These are phyloP conservation scores for Sprattus sprattus DNA, from an alignment of 2,113 vertebrate genomes.

Conservation along the genomic window DNA sequence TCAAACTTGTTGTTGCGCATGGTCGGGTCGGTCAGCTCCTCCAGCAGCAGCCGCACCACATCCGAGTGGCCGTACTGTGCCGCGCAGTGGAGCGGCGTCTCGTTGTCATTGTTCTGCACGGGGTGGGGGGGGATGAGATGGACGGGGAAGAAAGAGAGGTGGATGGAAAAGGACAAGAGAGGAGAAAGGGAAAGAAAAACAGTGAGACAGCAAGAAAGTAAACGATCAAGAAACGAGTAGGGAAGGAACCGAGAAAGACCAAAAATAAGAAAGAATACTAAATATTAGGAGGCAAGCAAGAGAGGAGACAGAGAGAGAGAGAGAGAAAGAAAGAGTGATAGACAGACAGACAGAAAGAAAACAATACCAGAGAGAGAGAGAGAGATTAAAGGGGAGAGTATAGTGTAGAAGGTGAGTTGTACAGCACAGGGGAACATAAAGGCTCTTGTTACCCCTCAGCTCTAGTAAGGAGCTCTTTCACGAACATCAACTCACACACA, in stretches of 20 bases:
- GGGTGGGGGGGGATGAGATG: not conserved
- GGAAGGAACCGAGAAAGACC: constrained; percentile 17
- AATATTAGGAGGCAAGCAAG: constrained; percentile 8
- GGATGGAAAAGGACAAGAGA: not conserved
- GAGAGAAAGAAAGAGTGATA: constrained; percentile 18
- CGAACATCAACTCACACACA: not conserved
- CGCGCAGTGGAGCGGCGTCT: constrained; percentile 94
- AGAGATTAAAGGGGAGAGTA: not conserved
- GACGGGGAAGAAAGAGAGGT: not conserved
- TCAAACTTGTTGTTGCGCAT: constrained; percentile 98
- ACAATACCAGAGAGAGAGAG: constrained; percentile 34
- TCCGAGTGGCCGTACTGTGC: constrained; percentile 93
- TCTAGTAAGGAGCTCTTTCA: not conserved
- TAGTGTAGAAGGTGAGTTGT: not conserved
- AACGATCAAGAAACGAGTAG: not conserved
- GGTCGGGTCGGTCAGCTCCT: constrained; percentile 96
- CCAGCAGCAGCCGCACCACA: constrained; percentile 92
- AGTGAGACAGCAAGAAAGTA: not conserved
- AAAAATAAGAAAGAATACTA: constrained; percentile 40
- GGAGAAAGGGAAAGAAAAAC: not conserved
- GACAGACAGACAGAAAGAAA: constrained; percentile 38
- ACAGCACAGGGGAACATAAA: not conserved
- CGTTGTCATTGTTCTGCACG: constrained; percentile 94
- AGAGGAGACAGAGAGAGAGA: constrained; percentile 19
- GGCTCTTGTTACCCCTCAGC: not conserved